Evolutionary conservation across 2,113 vertebrate species (phyloP).

Genomic region (Saccopteryx bilineata): DNA sequence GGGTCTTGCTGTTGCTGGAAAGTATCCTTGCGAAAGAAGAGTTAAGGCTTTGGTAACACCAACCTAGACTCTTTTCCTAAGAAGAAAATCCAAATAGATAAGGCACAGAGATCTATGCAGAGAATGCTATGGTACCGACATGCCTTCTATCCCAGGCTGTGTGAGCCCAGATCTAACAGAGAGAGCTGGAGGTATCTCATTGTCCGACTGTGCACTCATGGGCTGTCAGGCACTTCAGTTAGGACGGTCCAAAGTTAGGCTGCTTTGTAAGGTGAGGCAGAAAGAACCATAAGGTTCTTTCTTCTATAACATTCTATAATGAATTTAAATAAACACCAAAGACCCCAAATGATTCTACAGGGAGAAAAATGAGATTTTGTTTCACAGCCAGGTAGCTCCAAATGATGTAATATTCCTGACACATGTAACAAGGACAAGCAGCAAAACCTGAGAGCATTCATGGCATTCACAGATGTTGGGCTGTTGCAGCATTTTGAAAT

Average conservation of each 20-base stretch:
- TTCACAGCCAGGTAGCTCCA: constrained; percentile 60
- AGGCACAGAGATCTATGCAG: neutral
- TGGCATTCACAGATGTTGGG: constrained; percentile 49
- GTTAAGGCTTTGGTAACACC: neutral
- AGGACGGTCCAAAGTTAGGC: constrained; percentile 42
- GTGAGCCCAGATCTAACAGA: neutral
- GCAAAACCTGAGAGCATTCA: constrained; percentile 45
- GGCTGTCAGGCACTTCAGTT: neutral
- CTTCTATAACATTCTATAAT: neutral
- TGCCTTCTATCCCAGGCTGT: too few species aligned
- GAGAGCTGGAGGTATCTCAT: neutral
- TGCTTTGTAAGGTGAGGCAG: neutral
- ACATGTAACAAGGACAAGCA: constrained; percentile 69
- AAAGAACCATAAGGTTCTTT: neutral
- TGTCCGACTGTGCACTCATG: rapidly evolving
- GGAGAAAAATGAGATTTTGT: constrained; percentile 59
- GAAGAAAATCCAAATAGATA: neutral
- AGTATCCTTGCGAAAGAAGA: constrained; percentile 48
- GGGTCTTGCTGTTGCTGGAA: constrained; percentile 46
- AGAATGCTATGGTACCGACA: neutral
- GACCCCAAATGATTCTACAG: neutral
- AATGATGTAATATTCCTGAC: constrained; percentile 64
- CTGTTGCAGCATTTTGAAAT: neutral
- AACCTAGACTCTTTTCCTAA: neutral
- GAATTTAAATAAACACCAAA: neutral